phyloP scores from a whole-genome alignment of 2,888 invertebrate species.

The Morpho helenor region DNA sequence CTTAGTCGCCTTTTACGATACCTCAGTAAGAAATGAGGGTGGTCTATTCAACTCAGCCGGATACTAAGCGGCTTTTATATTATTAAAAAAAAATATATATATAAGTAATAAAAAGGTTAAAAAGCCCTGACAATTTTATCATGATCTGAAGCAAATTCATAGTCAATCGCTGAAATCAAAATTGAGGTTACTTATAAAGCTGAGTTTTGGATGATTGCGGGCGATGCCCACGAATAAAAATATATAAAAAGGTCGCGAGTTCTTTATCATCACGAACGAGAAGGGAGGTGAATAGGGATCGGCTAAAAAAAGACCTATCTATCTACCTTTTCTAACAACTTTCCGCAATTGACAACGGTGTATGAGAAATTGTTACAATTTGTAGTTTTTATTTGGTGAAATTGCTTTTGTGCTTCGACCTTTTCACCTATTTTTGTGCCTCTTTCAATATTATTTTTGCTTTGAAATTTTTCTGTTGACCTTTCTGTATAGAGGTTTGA shows the following conservation, averaged over 20 bases:
- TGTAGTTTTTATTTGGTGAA: not conserved
- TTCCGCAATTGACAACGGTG: conserved; percentile 1
- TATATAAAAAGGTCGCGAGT: conserved; percentile 6
- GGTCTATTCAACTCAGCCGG: too few relatives aligned
- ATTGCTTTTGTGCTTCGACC: not conserved
- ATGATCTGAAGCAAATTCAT: not conserved
- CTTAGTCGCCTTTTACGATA: too few relatives aligned
- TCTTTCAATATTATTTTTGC: too few relatives aligned
- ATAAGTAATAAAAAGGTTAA: too few relatives aligned
- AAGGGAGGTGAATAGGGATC: conserved; percentile 4
- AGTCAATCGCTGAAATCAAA: conserved; percentile 2
- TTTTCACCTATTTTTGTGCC: too few relatives aligned
- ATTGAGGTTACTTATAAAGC: conserved; percentile 7
- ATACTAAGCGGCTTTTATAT: too few relatives aligned
- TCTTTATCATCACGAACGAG: conserved; percentile 6
- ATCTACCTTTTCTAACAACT: not conserved
- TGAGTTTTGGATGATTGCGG: conserved; percentile 2
- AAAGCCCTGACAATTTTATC: not conserved
- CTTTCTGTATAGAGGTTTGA: too few relatives aligned
- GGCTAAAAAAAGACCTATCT: conserved; percentile 2
- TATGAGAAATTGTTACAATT: conserved; percentile 3
- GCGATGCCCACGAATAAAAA: conserved; percentile 6
- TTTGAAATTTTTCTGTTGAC: too few relatives aligned
- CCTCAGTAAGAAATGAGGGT: too few relatives aligned
- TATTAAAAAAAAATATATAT: too few relatives aligned